phyloP scores from a whole-genome alignment of 2,888 invertebrate genomes.

The Ennomos quercinarius region DNA sequence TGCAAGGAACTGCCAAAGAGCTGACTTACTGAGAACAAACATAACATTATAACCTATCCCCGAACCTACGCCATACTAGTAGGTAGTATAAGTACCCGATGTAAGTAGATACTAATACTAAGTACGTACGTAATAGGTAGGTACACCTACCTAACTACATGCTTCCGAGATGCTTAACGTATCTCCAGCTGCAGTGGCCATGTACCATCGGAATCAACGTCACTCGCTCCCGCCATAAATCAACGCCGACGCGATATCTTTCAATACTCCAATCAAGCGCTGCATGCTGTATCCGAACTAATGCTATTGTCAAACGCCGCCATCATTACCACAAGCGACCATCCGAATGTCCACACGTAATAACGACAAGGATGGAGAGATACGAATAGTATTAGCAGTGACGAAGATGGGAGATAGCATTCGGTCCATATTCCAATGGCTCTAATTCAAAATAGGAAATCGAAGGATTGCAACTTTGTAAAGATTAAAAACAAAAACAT shows the following conservation, averaged over 20 bases:
- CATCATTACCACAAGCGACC: slow-evolving; percentile 62
- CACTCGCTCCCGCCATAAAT: slow-evolving; percentile 47
- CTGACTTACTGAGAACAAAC: too few species aligned
- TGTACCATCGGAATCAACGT: slow-evolving; percentile 6
- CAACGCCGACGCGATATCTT: slow-evolving; percentile 62
- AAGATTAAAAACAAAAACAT: slow-evolving; percentile 26
- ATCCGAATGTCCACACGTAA: slow-evolving; percentile 71
- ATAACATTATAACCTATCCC: too few species aligned
- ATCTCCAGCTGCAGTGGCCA: slow-evolving; percentile 35
- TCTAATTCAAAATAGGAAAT: slow-evolving; percentile 31
- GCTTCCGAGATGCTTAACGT: slow-evolving; percentile 20
- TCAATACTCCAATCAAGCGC: slow-evolving; percentile 70
- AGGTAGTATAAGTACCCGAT: too few species aligned
- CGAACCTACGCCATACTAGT: too few species aligned
- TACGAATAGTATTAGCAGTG: background rate
- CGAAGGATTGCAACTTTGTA: slow-evolving; percentile 30
- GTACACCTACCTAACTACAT: too few species aligned
- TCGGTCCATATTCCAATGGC: slow-evolving; percentile 42
- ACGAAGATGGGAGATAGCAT: slow-evolving; percentile 47
- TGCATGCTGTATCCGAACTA: slow-evolving; percentile 54
- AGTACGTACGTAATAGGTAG: too few species aligned
- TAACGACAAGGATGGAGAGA: slow-evolving; percentile 33
- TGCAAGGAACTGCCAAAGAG: too few species aligned
- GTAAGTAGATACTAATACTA: too few species aligned
- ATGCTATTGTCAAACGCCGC: slow-evolving; percentile 72